Evolutionary conservation across 2,888 invertebrate genomes (phyloP).

Genomic region (Epirrita christyi): DNA sequence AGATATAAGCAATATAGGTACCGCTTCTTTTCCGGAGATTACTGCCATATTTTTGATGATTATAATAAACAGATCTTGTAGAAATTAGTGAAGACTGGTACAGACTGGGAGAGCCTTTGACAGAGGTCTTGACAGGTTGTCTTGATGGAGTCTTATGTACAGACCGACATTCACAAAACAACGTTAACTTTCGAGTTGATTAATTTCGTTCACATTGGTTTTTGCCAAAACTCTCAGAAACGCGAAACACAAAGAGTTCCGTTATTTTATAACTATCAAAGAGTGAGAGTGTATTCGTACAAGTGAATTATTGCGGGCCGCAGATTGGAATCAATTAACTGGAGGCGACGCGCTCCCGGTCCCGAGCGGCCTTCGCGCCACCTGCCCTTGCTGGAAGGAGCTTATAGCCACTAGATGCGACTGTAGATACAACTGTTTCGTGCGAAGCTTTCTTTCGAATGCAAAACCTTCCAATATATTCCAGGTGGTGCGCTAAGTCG

Average conservation of each 20-base stretch:
- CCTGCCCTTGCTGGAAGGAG: constrained; percentile 56
- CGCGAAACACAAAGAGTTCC: constrained; percentile 43
- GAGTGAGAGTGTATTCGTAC: constrained; percentile 51
- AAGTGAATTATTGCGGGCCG: constrained; percentile 67
- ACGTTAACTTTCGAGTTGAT: too few relatives aligned
- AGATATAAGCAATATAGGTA: constrained; percentile 9
- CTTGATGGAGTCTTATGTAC: too few relatives aligned
- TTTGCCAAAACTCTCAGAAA: background rate
- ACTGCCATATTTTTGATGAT: constrained; percentile 11
- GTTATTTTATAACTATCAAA: constrained; percentile 45
- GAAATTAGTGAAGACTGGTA: too few relatives aligned
- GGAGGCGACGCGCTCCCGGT: constrained; percentile 71
- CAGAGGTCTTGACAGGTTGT: too few relatives aligned
- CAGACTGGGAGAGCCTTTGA: too few relatives aligned
- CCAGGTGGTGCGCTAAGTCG: too few relatives aligned
- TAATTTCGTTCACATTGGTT: background rate
- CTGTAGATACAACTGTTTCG: background rate
- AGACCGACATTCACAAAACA: too few relatives aligned
- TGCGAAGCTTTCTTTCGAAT: background rate
- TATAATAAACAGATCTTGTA: too few relatives aligned
- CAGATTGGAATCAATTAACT: constrained; percentile 82
- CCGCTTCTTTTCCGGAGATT: constrained; percentile 13
- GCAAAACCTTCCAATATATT: too few relatives aligned
- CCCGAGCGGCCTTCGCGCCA: constrained; percentile 72
- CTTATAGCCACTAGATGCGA: constrained; percentile 11